Base-by-base conservation (phyloP, 1,140 invertebrate genomes). In the Heterodera carotae region DNA sequence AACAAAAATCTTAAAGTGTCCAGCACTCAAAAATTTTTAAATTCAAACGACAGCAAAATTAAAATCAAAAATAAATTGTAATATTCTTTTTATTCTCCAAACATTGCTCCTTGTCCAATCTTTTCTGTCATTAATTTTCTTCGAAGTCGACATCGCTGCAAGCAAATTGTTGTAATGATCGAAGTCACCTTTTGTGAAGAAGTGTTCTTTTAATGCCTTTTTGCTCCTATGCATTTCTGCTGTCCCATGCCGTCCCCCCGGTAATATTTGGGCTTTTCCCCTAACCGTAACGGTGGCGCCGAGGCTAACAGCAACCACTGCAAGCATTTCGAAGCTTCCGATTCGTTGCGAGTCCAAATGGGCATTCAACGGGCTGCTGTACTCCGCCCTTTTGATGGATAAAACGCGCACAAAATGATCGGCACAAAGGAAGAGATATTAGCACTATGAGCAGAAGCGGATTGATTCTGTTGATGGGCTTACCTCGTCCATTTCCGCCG, bases 391-490 rank as follows among this genome's bases (percentile, higher is more conserved):
- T 34, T 62, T 74, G 59, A 74, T 74, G 25, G 71, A 36, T 33
- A 74, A n/a, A 6, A 74, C 71, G 5, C 71, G 71, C 10, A 74
- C 64, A 22, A 74, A 74, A 27, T 53, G 71, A 7, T 74, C 71
- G 34, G 12, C 48, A 53, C 4, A 10, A 10, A 10, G 12, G 22
- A 25, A 34, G 33, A 25, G n/a, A 72, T 7, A 18, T 72, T 56
- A 5, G 29, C 39, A 12, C 7, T 12, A 43, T 43, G 15, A 10
- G 39, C 39, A 7, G n/a, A n/a, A n/a, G 2, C 39, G 0, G 15
- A 43, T 43, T 43, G 2, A 10, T 39, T 7, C 48, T 22, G 12
- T 8, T 53, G 48, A 5, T 53, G 12, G 12, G 12, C 4, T 22
- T 36, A 34, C 71, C 71, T 33, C 25, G 59, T 22, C 71, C 43